Percentiles rank a stretch among this genome's conserved stretches.
These are phyloP conservation scores for Columba guinea DNA, from an alignment of 2,797 vertebrate genomes.

Conservation along the genomic window DNA sequence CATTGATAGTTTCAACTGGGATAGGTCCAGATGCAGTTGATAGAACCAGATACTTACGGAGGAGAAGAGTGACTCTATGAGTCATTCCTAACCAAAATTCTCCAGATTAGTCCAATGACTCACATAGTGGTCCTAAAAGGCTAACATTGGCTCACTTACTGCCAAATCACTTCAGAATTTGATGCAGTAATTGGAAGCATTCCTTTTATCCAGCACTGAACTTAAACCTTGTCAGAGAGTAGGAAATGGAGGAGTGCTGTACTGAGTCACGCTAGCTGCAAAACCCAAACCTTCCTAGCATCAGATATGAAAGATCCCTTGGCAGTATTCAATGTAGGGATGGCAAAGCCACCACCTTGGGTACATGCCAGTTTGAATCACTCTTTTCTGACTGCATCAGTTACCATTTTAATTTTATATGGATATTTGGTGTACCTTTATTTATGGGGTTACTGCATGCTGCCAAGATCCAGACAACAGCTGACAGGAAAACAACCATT, in stretches of 20 bases:
- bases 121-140: neutral
- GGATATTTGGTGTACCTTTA: neutral
- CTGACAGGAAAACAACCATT: neutral
- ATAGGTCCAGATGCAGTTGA: neutral
- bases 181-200: neutral
- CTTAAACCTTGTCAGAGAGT: neutral
- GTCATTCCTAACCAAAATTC: neutral
- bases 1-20: neutral
- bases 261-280: neutral
- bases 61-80: fast-evolving
- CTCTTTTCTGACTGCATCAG: neutral
- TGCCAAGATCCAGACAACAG: neutral
- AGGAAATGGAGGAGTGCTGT: neutral
- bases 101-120: neutral
- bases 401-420: neutral
- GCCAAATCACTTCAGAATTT: neutral
- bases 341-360: neutral
- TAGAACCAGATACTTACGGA: neutral
- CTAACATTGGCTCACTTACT: neutral
- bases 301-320: neutral
- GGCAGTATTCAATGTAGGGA: neutral
- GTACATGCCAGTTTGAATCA: neutral
- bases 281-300: neutral
- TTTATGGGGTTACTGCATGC: neutral
- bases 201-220: neutral